phyloP scores from a whole-genome alignment of 2,113 vertebrate species.

The Arothron firmamentum region DNA sequence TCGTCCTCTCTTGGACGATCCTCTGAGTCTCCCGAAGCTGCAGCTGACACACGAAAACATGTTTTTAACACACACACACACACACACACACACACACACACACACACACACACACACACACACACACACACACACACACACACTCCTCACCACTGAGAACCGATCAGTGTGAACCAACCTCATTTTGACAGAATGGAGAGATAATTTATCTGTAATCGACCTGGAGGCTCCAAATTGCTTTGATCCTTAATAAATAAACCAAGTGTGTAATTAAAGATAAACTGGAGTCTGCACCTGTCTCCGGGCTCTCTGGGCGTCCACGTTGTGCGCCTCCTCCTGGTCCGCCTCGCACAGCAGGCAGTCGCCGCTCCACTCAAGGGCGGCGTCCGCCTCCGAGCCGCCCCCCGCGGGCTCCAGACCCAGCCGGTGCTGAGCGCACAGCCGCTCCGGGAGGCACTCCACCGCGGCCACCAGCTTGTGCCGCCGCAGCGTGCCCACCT shows the following conservation, averaged over 20 bases:
- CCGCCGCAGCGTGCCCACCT: conserved; percentile 84
- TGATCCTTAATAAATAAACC: no score
- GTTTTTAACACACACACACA: no score
- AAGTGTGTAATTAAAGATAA: no score
- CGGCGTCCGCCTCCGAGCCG: conserved; percentile 74
- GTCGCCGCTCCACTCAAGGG: conserved; percentile 58
- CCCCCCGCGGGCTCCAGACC: conserved; percentile 83
- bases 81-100: no score
- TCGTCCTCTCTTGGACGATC: conserved; percentile 50
- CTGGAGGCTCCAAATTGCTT: no score
- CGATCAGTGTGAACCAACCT: no score
- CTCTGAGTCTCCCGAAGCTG: conserved; percentile 64
- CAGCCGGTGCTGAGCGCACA: conserved; percentile 86
- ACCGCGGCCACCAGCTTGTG: conserved; percentile 88
- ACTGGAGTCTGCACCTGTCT: conserved; percentile 76
- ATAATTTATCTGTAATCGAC: no score
- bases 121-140: no score
- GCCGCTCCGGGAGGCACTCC: conserved; percentile 79
- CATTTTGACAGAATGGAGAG: no score
- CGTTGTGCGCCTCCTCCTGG: conserved; percentile 69
- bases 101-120: no score
- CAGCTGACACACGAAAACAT: conserved; percentile 30
- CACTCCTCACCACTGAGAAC: no score
- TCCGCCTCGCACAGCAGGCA: conserved; percentile 68
- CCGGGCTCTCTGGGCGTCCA: conserved; percentile 79